Percentiles rank a stretch among this genome's conserved stretches.
phyloP scores from a whole-genome alignment of 2,113 vertebrate genomes.

The Dunckerocampus dactyliophorus region DNA sequence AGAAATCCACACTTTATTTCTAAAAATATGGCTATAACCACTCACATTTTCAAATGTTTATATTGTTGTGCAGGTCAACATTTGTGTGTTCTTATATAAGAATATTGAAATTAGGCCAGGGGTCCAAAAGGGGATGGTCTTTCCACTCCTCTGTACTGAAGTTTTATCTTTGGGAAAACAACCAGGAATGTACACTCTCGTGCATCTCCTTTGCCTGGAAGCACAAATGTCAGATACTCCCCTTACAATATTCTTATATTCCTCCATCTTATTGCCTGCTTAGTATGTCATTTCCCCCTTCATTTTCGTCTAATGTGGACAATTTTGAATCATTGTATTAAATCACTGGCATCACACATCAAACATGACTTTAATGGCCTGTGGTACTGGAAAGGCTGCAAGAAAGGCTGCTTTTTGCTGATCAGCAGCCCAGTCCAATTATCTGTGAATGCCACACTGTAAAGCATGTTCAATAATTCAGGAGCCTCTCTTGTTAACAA shows the following conservation, averaged over 20 bases:
- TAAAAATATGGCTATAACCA: too few relatives aligned
- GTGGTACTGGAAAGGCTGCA: not conserved
- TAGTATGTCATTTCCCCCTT: constrained; percentile 7
- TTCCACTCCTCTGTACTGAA: constrained; percentile 45
- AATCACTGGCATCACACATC: constrained; percentile 27
- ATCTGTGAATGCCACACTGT: constrained; percentile 45
- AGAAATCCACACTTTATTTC: not conserved
- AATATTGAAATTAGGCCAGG: constrained; percentile 42
- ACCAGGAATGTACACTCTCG: constrained; percentile 48
- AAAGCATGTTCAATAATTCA: constrained; percentile 50
- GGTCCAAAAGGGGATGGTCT: constrained; percentile 38
- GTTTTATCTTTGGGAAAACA: constrained; percentile 56
- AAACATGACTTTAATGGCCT: constrained; percentile 18
- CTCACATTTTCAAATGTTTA: not conserved
- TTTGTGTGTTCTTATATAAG: constrained; percentile 19
- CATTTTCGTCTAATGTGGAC: constrained; percentile 12
- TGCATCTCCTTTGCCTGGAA: constrained; percentile 29
- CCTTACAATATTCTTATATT: not conserved
- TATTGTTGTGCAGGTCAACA: not conserved
- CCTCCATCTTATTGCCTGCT: not conserved
- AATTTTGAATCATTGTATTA: constrained; percentile 15
- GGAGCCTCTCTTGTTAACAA: constrained; percentile 11
- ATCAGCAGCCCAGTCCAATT: constrained; percentile 56
- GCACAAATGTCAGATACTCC: constrained; percentile 8
- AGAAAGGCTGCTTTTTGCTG: constrained; percentile 34